Conservation (phyloP, 2,797 vertebrate species). For the Cygnus olor region DNA sequence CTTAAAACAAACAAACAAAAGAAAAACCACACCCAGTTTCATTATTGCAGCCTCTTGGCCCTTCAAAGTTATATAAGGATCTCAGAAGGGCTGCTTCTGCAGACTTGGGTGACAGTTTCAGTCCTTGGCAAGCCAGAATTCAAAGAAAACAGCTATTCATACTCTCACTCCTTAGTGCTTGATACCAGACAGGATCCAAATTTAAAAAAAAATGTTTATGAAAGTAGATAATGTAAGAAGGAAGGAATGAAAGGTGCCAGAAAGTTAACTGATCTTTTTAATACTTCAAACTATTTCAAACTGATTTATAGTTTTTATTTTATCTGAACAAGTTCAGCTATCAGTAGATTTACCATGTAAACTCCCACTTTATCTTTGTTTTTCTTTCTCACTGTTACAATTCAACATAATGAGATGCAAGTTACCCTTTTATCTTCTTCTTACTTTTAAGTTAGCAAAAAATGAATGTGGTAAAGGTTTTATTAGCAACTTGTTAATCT, state of each 20-base stretch:
- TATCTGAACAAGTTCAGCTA: background rate
- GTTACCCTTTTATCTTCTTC: background rate
- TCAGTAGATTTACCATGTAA: background rate
- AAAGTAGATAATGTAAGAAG: background rate
- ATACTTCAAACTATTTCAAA: background rate
- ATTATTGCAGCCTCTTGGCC: background rate
- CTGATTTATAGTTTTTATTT: slow-evolving; percentile 18
- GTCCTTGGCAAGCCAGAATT: background rate
- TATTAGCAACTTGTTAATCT: slow-evolving; percentile 35
- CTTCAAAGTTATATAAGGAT: background rate
- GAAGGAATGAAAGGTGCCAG: background rate
- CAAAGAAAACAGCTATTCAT: background rate
- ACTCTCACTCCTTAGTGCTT: background rate
- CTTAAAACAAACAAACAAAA: background rate
- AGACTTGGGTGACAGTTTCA: background rate
- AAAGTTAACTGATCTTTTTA: background rate
- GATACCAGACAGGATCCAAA: background rate
- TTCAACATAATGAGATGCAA: slow-evolving; percentile 26
- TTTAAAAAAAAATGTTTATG: background rate
- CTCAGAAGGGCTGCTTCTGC: background rate
- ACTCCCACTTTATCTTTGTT: background rate
- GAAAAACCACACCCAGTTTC: background rate
- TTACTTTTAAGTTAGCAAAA: slow-evolving; percentile 30
- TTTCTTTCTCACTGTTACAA: slow-evolving; percentile 13
- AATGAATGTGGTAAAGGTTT: background rate